phyloP scores from a whole-genome alignment of 2,888 invertebrate species.

The Eledone cirrhosa region DNA sequence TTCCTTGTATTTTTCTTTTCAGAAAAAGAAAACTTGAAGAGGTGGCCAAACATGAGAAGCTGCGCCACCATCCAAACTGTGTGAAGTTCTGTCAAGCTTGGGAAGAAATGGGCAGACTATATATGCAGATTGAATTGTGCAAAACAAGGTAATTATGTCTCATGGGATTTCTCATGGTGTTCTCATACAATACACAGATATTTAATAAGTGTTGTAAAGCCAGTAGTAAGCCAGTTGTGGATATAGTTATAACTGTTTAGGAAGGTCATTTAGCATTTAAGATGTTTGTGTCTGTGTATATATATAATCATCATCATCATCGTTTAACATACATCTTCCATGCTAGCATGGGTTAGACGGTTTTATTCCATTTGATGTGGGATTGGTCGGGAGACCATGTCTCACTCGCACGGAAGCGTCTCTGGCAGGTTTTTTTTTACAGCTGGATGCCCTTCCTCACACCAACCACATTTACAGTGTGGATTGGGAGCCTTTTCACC shows the following conservation, averaged over 20 bases:
- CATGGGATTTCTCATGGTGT: neutral
- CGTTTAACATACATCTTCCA: too few relatives aligned
- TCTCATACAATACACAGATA: neutral
- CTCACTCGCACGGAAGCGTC: too few relatives aligned
- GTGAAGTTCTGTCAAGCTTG: constrained; percentile 77
- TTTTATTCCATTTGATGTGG: too few relatives aligned
- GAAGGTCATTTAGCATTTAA: too few relatives aligned
- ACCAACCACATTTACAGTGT: too few relatives aligned
- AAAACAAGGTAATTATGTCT: constrained; percentile 67
- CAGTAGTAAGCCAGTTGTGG: neutral
- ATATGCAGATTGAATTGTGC: constrained; percentile 79
- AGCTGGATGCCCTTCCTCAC: too few relatives aligned
- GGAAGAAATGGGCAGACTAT: constrained; percentile 77
- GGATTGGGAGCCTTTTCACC: too few relatives aligned
- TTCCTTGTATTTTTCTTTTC: constrained; percentile 24
- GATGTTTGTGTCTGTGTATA: too few relatives aligned
- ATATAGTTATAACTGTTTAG: neutral
- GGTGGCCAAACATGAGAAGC: constrained; percentile 76
- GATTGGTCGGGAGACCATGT: too few relatives aligned
- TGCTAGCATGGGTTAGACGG: too few relatives aligned
- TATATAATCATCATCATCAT: too few relatives aligned
- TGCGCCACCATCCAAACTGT: constrained; percentile 76
- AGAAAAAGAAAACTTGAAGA: constrained; percentile 73
- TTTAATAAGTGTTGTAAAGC: neutral
- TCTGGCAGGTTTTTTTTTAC: too few relatives aligned